Evolutionary conservation across 2,797 vertebrate genomes (phyloP).

Genomic region (Meriones psammophilus): DNA sequence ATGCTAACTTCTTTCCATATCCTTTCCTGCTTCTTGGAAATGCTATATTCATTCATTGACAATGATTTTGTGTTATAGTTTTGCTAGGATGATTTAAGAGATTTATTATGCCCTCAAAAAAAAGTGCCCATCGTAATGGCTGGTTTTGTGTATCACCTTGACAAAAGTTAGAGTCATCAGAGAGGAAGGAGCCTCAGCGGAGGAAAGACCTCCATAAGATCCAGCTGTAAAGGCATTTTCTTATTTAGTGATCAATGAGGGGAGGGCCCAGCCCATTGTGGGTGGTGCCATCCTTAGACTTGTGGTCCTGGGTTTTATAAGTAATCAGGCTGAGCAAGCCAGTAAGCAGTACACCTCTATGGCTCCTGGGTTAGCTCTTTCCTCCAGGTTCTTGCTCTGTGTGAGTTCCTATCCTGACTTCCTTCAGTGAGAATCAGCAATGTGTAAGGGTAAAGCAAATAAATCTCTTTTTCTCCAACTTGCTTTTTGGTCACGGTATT

Average conservation of each 20-base stretch:
- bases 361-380: background rate
- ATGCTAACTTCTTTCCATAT: background rate
- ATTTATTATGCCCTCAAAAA: conserved; percentile 21
- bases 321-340: background rate
- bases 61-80: background rate
- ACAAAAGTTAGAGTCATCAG: background rate
- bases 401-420: background rate
- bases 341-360: background rate
- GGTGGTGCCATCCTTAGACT: background rate
- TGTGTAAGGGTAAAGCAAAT: background rate
- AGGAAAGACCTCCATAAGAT: background rate
- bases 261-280: background rate
- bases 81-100: background rate
- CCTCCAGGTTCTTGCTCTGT: background rate
- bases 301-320: background rate
- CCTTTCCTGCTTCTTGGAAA: background rate
- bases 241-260: background rate
- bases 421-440: background rate
- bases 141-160: background rate
- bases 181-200: background rate
- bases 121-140: background rate
- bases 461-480: background rate
- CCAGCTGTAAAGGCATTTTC: background rate
- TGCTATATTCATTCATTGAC: background rate
- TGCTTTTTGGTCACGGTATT: background rate